Base-by-base conservation (phyloP, 1,140 invertebrate genomes). In the Leguminivora glycinivorella region DNA sequence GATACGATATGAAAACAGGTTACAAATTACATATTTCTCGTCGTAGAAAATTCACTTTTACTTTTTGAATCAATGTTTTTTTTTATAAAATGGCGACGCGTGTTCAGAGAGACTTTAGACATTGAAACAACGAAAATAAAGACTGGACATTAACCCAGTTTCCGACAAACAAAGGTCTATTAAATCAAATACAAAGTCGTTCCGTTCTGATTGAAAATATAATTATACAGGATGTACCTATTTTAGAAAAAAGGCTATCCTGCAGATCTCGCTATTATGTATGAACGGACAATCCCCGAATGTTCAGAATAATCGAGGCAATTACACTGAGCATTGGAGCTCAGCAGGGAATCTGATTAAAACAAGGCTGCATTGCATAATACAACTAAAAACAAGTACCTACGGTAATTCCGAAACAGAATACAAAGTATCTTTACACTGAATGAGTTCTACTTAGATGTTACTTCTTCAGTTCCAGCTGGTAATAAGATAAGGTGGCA, bases 1-100 rank as follows among this genome's bases (percentile, higher is more conserved):
- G 58, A 63, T 14, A 17, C 26, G 58, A 63, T 63, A 63, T 63
- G 29, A 63, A 63, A 63, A 63, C 58, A 19, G 26, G 58, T 63
- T 63, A 14, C 0, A 2, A 63, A 52, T 19, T 17, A 31, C 25
- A 29, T 29, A 29, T 60, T 63, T 29, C 17, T 63, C 26, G 5
- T 31, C 14, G 26, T 9, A 17, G 58, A 63, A 63, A 63, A 31
- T 29, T 63, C 17, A 63, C 58, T 63, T 63, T 63, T 63, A 63
- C 58, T 63, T 31, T 31, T 9, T 31, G 19, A 52, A 52, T 52
- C 19, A 22, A 52, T 22, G 17, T 5, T 52, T 52, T 1, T 52
- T 22, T 6, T 6, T 17, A 19, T 12, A 38, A 38, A 24, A 17
- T 56, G 56, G 40, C 40, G 40, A n/a, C 40, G 40, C n/a, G 6